Evolutionary conservation across 2,888 invertebrate genomes (phyloP).

Genomic region (Timema podura): DNA sequence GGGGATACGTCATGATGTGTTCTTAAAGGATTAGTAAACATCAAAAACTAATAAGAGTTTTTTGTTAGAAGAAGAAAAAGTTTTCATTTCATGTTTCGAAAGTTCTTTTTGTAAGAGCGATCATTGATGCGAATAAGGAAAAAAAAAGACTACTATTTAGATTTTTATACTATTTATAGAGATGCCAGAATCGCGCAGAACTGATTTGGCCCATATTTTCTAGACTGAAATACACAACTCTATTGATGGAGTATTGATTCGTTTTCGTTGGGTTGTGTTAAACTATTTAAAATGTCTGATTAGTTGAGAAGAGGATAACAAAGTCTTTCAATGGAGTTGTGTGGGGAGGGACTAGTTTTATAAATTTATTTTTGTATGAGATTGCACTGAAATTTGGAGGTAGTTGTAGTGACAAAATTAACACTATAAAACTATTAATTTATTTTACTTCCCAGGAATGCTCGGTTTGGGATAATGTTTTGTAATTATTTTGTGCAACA

Average conservation of each 20-base stretch:
- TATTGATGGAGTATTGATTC: slow-evolving; percentile 22
- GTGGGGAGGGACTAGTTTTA: slow-evolving; percentile 31
- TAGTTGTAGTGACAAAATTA: too few relatives aligned
- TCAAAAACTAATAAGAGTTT: too few relatives aligned
- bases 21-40: too few relatives aligned
- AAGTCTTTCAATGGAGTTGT: slow-evolving; percentile 22
- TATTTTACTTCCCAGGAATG: too few relatives aligned
- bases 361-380: slow-evolving; percentile 34
- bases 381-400: too few relatives aligned
- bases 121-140: background rate
- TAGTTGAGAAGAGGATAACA: too few relatives aligned
- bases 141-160: slow-evolving; percentile 20
- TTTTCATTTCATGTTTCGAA: too few relatives aligned
- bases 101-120: background rate
- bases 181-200: slow-evolving; percentile 28
- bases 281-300: too few relatives aligned
- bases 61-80: too few relatives aligned
- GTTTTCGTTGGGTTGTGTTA: too few relatives aligned
- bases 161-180: slow-evolving; percentile 32
- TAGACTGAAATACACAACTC: slow-evolving; percentile 27
- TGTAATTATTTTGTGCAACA: slow-evolving; percentile 5
- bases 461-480: slow-evolving; percentile 11
- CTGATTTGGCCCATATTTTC: slow-evolving; percentile 29
- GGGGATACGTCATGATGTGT: too few relatives aligned
- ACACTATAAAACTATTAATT: too few relatives aligned